phyloP scores from a whole-genome alignment of 2,888 invertebrate species.

The Ctenicera cuprea region DNA sequence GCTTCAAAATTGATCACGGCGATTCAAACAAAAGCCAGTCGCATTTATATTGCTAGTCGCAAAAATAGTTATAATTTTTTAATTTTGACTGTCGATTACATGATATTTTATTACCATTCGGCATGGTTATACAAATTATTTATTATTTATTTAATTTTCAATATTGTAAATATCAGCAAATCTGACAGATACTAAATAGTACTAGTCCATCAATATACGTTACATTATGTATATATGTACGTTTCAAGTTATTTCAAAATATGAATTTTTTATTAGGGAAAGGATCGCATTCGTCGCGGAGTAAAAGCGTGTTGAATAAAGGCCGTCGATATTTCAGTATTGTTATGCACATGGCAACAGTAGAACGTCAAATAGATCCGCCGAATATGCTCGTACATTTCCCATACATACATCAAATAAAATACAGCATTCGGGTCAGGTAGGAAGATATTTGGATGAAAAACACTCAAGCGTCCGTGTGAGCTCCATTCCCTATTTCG shows the following conservation, averaged over 20 bases:
- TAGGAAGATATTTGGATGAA: slow-evolving; percentile 51
- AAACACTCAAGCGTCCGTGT: slow-evolving; percentile 55
- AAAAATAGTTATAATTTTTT: no score
- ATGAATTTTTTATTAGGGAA: neutral
- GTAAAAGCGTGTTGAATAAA: neutral
- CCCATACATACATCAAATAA: slow-evolving; percentile 29
- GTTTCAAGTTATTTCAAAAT: neutral
- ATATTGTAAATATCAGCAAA: no score
- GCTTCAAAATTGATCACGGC: no score
- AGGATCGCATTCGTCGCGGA: neutral
- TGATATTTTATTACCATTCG: no score
- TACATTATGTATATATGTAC: no score
- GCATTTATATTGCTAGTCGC: no score
- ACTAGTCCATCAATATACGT: no score
- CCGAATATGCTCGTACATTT: slow-evolving; percentile 22
- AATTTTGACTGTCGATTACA: no score
- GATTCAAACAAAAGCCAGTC: no score
- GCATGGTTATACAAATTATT: no score
- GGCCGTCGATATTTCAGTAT: slow-evolving; percentile 12
- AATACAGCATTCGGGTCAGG: slow-evolving; percentile 40
- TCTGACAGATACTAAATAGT: no score
- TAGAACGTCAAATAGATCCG: slow-evolving; percentile 12
- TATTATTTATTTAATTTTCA: no score
- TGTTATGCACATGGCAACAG: slow-evolving; percentile 18
- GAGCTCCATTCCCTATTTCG: slow-evolving; percentile 42